These are phyloP conservation scores for Calephelis nemesis DNA, from an alignment of 1,140 invertebrate genomes.

Conservation along the genomic window DNA sequence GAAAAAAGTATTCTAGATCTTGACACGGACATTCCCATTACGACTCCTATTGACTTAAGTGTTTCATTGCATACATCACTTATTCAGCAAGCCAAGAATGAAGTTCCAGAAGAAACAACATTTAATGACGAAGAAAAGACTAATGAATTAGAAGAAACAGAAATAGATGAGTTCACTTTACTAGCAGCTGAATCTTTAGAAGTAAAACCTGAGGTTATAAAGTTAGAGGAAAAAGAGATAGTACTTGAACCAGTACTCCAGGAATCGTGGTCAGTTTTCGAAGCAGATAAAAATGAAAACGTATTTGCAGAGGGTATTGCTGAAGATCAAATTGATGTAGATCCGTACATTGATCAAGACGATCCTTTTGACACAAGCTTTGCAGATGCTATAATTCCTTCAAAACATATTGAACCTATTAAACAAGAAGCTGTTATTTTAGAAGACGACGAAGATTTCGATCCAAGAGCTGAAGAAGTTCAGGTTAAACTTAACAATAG, in stretches of 20 bases:
- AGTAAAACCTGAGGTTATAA: constrained; percentile 74
- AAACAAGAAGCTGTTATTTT: constrained; percentile 79
- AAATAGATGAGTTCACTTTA: constrained; percentile 87
- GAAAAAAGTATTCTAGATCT: constrained; percentile 87
- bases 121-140: constrained; percentile 30
- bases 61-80: constrained; percentile 80
- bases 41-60: constrained; percentile 82
- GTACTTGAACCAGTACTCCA: constrained; percentile 67
- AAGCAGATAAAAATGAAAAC: constrained; percentile 90
- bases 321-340: constrained; percentile 70
- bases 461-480: constrained; percentile 83
- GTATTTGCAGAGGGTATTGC: constrained; percentile 89
- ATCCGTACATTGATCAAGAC: constrained; percentile 63
- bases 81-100: constrained; percentile 65
- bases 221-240: constrained; percentile 57
- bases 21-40: constrained; percentile 83
- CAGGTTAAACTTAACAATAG: constrained; percentile 66
- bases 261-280: constrained; percentile 82
- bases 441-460: constrained; percentile 84
- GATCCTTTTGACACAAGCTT: constrained; percentile 94
- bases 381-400: constrained; percentile 86
- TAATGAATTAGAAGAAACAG: constrained; percentile 79
- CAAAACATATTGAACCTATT: constrained; percentile 67
- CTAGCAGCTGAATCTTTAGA: constrained; percentile 86
- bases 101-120: constrained; percentile 46